Evolutionary conservation across 2,797 vertebrate species (phyloP), one percentile per base, ranked within the genome.

Genomic region (Babyrousa celebensis): DNA sequence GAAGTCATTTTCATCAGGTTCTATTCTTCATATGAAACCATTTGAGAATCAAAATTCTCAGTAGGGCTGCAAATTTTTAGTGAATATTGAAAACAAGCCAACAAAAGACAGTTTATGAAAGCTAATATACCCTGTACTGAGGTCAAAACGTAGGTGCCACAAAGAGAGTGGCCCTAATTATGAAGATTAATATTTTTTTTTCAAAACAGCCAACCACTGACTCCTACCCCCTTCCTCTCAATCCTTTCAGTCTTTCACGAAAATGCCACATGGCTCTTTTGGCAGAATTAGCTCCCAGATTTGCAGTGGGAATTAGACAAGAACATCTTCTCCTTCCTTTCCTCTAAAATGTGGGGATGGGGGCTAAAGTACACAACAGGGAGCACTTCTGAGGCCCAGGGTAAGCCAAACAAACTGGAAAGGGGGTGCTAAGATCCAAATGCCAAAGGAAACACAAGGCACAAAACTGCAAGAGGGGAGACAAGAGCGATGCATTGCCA

Each of bases 181-280:
- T 67, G 65, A 95, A 95, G 18, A 29, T 91, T 74, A 72, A 36
- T 36, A 36, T 36, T 36, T 36, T 36, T 36, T 36, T 96, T 91
- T 96, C 65, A 58, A 25, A 48, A 29, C 10, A 14, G 68, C 85
- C 78, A 94, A 10, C 43, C 83, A 94, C n/a, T 65, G 74, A 91
- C 87, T 67, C 52, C 20, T 52, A 58, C 4, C 72, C 16, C 62
- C 56, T 89, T 94, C 62, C 52, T 72, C 78, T 91, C 92, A 4
- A 12, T 95, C 94, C 77, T 91, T 85, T 89, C 85, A 93, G 15
- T 86, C 85, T 96, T 89, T 92, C 56, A 91, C 11, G 29, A 68
- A 97, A 96, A 95, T 96, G 88, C 91, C 85, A 96, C 95, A 95
- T 97, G 95, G 84, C 80, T 91, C 75, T 97, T 95, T 96, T 96